These are phyloP conservation scores for Odontophorus gujanensis DNA, from an alignment of 2,113 vertebrate species.

Conservation along the genomic window DNA sequence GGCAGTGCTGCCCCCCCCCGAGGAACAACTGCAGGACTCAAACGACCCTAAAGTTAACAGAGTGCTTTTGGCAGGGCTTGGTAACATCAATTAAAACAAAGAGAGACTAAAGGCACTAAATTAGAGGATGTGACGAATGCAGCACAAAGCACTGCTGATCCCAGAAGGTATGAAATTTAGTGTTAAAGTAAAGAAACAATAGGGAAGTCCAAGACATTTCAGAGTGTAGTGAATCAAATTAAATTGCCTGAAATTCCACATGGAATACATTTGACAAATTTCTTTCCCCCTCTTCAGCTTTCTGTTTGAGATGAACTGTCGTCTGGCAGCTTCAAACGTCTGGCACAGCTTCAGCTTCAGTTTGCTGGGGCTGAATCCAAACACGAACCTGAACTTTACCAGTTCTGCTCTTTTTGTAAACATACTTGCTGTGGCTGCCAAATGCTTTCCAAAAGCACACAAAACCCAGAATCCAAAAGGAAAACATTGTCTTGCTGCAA, in stretches of 20 bases:
- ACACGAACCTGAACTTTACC: slow-evolving; percentile 73
- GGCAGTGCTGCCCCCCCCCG: rapidly evolving
- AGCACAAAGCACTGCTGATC: slow-evolving; percentile 53
- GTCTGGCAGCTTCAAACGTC: slow-evolving; percentile 70
- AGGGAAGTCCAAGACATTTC: slow-evolving; percentile 69
- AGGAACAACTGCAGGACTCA: background rate
- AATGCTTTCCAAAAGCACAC: slow-evolving; percentile 70
- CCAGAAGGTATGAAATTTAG: slow-evolving; percentile 66
- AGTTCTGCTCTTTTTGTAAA: slow-evolving; percentile 70
- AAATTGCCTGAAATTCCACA: slow-evolving; percentile 71
- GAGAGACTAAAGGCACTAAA: slow-evolving; percentile 39
- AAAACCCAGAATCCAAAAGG: slow-evolving; percentile 43
- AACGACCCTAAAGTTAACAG: background rate
- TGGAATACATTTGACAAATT: slow-evolving; percentile 74
- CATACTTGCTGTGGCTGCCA: slow-evolving; percentile 55
- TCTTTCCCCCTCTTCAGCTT: slow-evolving; percentile 73
- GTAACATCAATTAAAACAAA: slow-evolving; percentile 24
- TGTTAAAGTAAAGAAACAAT: slow-evolving; percentile 65
- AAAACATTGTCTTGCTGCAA: slow-evolving; percentile 56
- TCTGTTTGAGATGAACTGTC: slow-evolving; percentile 76
- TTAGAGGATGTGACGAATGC: slow-evolving; percentile 60
- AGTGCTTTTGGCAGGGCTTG: background rate
- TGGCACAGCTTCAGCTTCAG: slow-evolving; percentile 66
- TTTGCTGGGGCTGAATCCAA: slow-evolving; percentile 72
- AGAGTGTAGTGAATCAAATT: slow-evolving; percentile 69